phyloP scores from a whole-genome alignment of 92 coral and sea anemone genomes.

The Pocillopora grandis region DNA sequence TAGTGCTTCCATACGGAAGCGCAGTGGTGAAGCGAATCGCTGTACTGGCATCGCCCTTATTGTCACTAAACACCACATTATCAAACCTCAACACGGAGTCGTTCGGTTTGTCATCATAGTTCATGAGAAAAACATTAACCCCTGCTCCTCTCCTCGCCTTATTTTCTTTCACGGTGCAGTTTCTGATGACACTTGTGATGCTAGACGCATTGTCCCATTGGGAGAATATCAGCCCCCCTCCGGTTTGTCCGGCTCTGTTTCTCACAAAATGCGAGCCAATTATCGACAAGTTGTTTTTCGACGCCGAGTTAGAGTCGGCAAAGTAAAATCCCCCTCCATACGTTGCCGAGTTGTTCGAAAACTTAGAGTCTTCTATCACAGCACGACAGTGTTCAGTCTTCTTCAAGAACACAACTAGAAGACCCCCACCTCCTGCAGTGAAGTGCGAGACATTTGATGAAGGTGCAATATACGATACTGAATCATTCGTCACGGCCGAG shows the following conservation, averaged over 20 bases:
- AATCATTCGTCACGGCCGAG: slow-evolving; percentile 63
- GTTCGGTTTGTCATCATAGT: slow-evolving; percentile 33
- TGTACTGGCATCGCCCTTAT: slow-evolving; percentile 21
- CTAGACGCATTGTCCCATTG: slow-evolving; percentile 74
- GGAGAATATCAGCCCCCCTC: slow-evolving; percentile 77
- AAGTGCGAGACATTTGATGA: slow-evolving; percentile 62
- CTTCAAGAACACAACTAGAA: slow-evolving; percentile 42
- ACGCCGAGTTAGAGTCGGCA: slow-evolving; percentile 50
- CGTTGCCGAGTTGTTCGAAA: slow-evolving; percentile 77
- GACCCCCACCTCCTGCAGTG: slow-evolving; percentile 66
- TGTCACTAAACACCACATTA: slow-evolving; percentile 27
- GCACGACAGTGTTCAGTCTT: slow-evolving; percentile 49
- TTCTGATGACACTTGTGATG: slow-evolving; percentile 44
- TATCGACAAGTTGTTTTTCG: slow-evolving; percentile 43
- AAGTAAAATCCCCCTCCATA: slow-evolving; percentile 83
- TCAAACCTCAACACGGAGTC: slow-evolving; percentile 47
- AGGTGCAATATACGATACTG: slow-evolving; percentile 54
- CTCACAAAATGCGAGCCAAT: slow-evolving; percentile 32
- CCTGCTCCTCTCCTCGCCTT: slow-evolving; percentile 78
- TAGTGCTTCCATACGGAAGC: slow-evolving; percentile 65
- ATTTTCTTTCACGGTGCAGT: slow-evolving; percentile 59
- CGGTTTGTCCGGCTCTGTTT: slow-evolving; percentile 82
- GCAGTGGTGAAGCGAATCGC: slow-evolving; percentile 77
- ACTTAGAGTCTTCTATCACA: slow-evolving; percentile 42
- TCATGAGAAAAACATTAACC: slow-evolving; percentile 60